Conservation (phyloP, 1,140 invertebrate genomes). For the Triops longicaudatus region DNA sequence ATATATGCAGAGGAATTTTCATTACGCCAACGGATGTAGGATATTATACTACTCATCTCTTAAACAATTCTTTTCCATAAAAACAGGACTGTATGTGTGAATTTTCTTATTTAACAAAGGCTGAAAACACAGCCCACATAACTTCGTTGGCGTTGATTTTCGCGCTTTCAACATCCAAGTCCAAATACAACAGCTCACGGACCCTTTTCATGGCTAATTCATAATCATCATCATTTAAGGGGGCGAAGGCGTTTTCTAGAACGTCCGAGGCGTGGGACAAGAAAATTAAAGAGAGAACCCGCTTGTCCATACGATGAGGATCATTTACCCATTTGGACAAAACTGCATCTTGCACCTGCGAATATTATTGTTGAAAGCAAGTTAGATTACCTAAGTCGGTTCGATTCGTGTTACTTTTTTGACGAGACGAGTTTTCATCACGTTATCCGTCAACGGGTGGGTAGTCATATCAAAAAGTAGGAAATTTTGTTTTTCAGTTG, state of each 20-base stretch:
- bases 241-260: slow-evolving; percentile 98
- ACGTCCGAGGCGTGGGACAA: slow-evolving; percentile 97
- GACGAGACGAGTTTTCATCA: slow-evolving; percentile 91
- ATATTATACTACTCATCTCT: neutral
- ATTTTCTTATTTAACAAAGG: slow-evolving; percentile 83
- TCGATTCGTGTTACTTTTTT: slow-evolving; percentile 64
- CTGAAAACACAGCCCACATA: slow-evolving; percentile 97
- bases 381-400: neutral
- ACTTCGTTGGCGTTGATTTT: slow-evolving; percentile 82
- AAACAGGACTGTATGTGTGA: neutral
- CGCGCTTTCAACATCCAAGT: slow-evolving; percentile 87
- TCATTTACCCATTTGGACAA: slow-evolving; percentile 95
- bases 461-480: slow-evolving; percentile 99
- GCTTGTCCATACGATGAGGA: slow-evolving; percentile 91
- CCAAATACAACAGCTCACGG: slow-evolving; percentile 86
- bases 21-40: neutral
- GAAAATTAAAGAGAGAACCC: slow-evolving; percentile 84
- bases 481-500: slow-evolving; percentile 99
- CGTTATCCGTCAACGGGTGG: slow-evolving; percentile 93
- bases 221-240: slow-evolving; percentile 96
- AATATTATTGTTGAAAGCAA: slow-evolving; percentile 20
- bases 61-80: neutral
- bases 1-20: neutral
- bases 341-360: slow-evolving; percentile 91
- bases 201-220: slow-evolving; percentile 96